Percentiles rank a stretch among this genome's conserved stretches.
These are phyloP conservation scores for Pangasius sanitwongsei DNA, from an alignment of 2,797 vertebrate species.

Conservation along the genomic window DNA sequence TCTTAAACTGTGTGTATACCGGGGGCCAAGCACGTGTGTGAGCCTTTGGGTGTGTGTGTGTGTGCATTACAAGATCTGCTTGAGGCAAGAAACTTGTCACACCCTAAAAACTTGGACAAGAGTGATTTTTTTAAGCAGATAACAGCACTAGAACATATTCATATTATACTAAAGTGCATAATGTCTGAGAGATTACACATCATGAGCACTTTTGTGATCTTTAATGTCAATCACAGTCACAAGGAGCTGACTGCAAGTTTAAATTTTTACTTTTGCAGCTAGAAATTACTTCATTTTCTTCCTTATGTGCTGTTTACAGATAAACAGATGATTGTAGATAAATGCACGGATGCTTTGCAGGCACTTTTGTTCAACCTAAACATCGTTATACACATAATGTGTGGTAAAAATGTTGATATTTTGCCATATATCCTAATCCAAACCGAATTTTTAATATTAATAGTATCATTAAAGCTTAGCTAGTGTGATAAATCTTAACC, in stretches of 20 bases:
- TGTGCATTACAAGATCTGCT: background rate
- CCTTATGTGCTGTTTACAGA: background rate
- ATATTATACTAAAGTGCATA: background rate
- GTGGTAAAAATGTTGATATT: background rate
- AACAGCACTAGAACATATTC: background rate
- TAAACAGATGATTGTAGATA: background rate
- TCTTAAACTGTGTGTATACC: background rate
- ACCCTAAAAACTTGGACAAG: background rate
- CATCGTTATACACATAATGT: background rate
- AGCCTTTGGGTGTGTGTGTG: slow-evolving; percentile 8
- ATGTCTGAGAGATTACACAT: background rate
- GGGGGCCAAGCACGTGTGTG: background rate
- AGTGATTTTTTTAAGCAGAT: background rate
- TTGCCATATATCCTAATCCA: background rate
- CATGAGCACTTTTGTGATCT: background rate
- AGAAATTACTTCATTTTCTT: background rate
- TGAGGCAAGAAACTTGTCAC: background rate
- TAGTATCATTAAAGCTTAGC: background rate
- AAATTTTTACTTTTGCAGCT: background rate
- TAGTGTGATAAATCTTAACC: background rate
- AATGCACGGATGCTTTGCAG: background rate
- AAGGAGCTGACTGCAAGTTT: background rate
- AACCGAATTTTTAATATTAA: background rate
- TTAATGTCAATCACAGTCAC: background rate
- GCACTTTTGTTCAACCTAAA: background rate